Evolutionary conservation across 2,113 vertebrate genomes (phyloP), one percentile per base, ranked within the genome.

Genomic region (Zapus hudsonius): DNA sequence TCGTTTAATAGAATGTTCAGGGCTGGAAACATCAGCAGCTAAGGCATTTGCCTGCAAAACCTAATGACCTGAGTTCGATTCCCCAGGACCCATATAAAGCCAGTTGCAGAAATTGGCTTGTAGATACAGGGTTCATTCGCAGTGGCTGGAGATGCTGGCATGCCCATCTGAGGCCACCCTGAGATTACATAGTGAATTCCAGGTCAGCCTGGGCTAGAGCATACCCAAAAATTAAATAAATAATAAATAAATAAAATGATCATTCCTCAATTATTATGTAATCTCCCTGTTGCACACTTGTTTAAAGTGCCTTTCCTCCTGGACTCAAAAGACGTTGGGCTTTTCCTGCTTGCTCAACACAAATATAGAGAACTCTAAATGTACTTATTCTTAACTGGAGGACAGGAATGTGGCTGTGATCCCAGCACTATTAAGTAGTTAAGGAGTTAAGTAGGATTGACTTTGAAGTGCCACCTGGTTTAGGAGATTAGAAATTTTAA

Each of bases 271-370:
- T 81, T 87, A 80, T 64, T 81, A 11, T 38, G 79, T 84, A 80
- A 64, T 33, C 8, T 75, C 40, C 19, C 29, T 69, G 59, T 47
- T 57, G 38, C 31, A 81, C 70, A 31, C 69, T 69, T 84, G 17
- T 80, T 83, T 73, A 93, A 94, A 92, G 23, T 47, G 31, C 33
- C 33, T 33, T 80, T 78, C 33, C 31, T n/a, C n/a, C 69, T 88
- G 38, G 25, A 12, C 52, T 87, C 22, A 38, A 47, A 23, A 25
- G 47, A 38, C 7, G 22, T 55, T 74, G 44, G 61, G n/a, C 9
- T 74, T 90, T 80, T 85, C 64, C 31, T 42, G 52, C n/a, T 75
- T 70, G 61, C 73, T 63, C 75, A 90, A 55, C 10, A 67, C 22
- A 78, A 86, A 79, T 67, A 38, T 27, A 57, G 59, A 38, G 42